Base-by-base conservation (phyloP, 1,140 invertebrate species). In the Bombus ignitus region DNA sequence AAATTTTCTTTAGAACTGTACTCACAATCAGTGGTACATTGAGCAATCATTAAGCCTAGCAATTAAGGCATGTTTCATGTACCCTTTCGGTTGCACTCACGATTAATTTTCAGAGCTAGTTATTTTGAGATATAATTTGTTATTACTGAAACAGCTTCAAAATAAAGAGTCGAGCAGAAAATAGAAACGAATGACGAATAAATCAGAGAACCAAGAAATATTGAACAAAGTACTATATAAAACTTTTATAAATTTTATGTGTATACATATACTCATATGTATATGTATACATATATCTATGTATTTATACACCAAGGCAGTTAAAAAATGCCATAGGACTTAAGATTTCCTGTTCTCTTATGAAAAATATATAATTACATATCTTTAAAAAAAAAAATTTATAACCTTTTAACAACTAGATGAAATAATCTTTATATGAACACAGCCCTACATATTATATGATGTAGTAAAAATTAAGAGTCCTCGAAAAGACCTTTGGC, bases 391-490 rank as follows among this genome's bases (percentile, higher is more conserved):
- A 32, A 32, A 35, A 70, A 62, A 32, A 72, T 80, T 39, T 22
- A 39, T 73, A 57, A 73, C 25, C 66, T 9, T 89, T 87, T 47
- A 89, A 87, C 44, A 68, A 62, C 66, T 89, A 85, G 42, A 72
- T 68, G 77, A 87, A 84, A 73, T 71, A 87, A 88, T 86, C 35
- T 37, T 80, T 84, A 73, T 83, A 87, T 83, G 66, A 89, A 88
- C 89, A 91, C 87, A 91, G 87, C 90, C 89, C 89, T 90, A 91
- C 68, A 39, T 66, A 47, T 87, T 73, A 57, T 77, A 68, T 82
- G 79, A 90, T 9, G 28, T 83, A 88, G 77, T 88, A 82, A 84
- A 78, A 89, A 89, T 81, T 87, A 83, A 83, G 80, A 88, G 81
- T 87, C 75, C 76, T 73, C 72, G 73, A 83, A 59, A 86, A 83